Evolutionary conservation across 2,113 vertebrate genomes (phyloP).

Genomic region (Clupea harengus): DNA sequence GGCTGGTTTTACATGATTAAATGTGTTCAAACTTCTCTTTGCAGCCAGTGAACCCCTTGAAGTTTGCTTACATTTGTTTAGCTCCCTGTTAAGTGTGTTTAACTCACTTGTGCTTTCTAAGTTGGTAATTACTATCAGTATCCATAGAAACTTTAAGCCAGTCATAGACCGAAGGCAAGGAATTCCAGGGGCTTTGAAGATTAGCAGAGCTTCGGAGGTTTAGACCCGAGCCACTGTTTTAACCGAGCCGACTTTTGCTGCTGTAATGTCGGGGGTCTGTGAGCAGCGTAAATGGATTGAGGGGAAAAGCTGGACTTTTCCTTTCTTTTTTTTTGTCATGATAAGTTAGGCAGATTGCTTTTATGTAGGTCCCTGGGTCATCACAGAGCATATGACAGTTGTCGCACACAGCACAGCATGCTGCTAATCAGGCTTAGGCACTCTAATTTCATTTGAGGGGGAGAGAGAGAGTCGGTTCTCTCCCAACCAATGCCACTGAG

Average conservation of each 20-base stretch:
- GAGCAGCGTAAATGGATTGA: conserved; percentile 31
- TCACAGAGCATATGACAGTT: conserved; percentile 20
- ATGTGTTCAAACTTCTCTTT: conserved; percentile 28
- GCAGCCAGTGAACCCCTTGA: conserved; percentile 15
- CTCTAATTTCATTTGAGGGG: not conserved
- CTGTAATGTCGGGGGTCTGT: conserved; percentile 38
- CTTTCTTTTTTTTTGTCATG: conserved; percentile 19
- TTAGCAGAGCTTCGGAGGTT: conserved; percentile 61
- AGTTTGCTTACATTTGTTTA: conserved; percentile 39
- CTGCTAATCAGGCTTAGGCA: not conserved
- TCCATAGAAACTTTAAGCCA: conserved; percentile 54
- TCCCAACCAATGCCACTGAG: not conserved
- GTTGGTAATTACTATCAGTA: conserved; percentile 59
- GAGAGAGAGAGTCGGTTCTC: not conserved
- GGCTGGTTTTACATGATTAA: not conserved
- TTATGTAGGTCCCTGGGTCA: not conserved
- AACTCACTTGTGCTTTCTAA: conserved; percentile 48
- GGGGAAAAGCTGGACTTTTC: conserved; percentile 10
- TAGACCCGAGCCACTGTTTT: conserved; percentile 55
- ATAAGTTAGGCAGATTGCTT: not conserved
- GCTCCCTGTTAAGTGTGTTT: conserved; percentile 44
- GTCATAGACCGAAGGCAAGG: conserved; percentile 46
- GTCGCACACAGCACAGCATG: not conserved
- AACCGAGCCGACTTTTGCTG: conserved; percentile 49
- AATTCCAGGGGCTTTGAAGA: conserved; percentile 63